Conservation (phyloP, 2,797 vertebrate species). For the Acridotheres tristis region DNA sequence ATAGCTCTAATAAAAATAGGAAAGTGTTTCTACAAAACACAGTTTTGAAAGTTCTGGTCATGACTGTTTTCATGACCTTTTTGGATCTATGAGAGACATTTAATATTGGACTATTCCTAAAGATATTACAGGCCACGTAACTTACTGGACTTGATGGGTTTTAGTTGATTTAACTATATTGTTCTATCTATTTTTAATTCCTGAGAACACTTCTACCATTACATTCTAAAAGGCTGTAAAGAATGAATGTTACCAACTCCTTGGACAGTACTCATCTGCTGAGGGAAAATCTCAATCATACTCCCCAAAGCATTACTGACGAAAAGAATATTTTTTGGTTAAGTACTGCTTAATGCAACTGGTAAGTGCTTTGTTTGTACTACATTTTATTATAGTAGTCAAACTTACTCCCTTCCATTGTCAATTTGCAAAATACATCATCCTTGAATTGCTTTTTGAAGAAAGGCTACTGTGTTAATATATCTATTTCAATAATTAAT, state of each 20-base stretch:
- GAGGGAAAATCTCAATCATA: not conserved
- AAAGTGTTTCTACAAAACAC: not conserved
- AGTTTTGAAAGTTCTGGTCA: not conserved
- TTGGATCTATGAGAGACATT: not conserved
- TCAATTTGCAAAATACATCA: constrained; percentile 46
- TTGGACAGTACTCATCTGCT: not conserved
- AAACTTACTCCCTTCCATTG: constrained; percentile 9
- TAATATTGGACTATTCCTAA: not conserved
- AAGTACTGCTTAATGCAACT: not conserved
- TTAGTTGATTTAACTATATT: not conserved
- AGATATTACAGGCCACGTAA: not conserved
- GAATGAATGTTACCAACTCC: not conserved
- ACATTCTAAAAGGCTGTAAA: not conserved
- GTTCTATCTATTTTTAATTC: not conserved
- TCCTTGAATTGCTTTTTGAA: constrained; percentile 32
- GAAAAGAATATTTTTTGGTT: not conserved
- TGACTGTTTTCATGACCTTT: not conserved
- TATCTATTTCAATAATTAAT: constrained; percentile 70
- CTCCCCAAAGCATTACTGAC: not conserved
- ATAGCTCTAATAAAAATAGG: not conserved
- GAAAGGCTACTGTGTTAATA: constrained; percentile 44
- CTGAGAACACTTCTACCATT: not conserved
- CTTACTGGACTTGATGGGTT: not conserved
- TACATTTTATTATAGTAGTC: constrained; percentile 1
- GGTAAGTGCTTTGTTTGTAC: constrained; percentile 19